These are phyloP conservation scores for Natrix natrix DNA, from an alignment of 2,797 vertebrate species.

Conservation along the genomic window DNA sequence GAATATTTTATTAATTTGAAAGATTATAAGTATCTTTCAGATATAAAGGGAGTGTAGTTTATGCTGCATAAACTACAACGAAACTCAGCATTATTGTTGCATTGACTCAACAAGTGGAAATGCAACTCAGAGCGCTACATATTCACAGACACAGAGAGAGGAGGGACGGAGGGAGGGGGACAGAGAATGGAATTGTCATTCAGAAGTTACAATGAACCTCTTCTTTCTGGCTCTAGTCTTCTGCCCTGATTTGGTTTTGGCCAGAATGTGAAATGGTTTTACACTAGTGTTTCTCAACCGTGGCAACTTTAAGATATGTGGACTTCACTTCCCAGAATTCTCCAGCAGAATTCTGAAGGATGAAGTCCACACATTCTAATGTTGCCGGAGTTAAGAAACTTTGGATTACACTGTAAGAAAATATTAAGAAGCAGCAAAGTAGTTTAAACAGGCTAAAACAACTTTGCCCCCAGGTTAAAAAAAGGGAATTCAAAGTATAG, in stretches of 20 bases:
- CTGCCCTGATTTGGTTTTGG: neutral
- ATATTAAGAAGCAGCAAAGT: neutral
- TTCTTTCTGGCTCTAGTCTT: neutral
- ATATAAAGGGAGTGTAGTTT: neutral
- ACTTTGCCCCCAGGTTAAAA: neutral
- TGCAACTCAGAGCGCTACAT: neutral
- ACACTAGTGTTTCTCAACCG: neutral
- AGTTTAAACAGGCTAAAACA: neutral
- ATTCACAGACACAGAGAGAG: neutral
- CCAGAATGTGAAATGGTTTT: neutral
- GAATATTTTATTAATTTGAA: conserved; percentile 7
- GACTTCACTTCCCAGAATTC: too few relatives aligned
- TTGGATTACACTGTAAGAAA: too few relatives aligned
- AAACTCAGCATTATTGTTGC: neutral
- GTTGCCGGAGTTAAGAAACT: too few relatives aligned
- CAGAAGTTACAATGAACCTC: neutral
- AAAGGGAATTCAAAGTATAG: neutral
- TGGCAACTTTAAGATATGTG: too few relatives aligned
- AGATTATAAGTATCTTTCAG: too few relatives aligned
- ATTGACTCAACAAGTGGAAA: neutral
- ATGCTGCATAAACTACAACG: neutral
- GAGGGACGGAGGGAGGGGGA: too few relatives aligned
- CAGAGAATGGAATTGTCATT: too few relatives aligned
- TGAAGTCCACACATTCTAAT: too few relatives aligned
- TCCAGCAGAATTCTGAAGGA: too few relatives aligned